phyloP scores from a whole-genome alignment of 2,113 vertebrate genomes.

The Corythaixoides concolor region DNA sequence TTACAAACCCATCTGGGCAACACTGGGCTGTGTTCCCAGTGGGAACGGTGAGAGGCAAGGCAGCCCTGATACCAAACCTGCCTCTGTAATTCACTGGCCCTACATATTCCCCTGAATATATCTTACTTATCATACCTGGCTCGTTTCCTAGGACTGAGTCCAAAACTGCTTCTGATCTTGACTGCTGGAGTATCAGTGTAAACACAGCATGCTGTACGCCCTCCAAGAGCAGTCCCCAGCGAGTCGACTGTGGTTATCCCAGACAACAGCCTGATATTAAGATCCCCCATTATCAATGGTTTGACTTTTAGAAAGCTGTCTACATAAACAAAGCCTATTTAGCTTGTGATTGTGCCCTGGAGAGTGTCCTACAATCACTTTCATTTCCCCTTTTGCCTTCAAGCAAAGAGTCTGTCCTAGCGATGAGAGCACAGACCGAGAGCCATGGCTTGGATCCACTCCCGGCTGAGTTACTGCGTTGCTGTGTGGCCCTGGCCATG shows the following conservation, averaged over 20 bases:
- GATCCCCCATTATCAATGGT: not conserved
- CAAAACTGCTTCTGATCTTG: slow-evolving; percentile 14
- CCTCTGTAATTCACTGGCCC: not conserved
- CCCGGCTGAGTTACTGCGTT: not conserved
- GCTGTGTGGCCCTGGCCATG: not conserved
- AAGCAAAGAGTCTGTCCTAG: not conserved
- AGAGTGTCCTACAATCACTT: slow-evolving; percentile 11
- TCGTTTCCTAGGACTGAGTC: not conserved
- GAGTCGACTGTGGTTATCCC: not conserved
- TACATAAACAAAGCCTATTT: slow-evolving; percentile 29
- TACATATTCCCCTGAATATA: not conserved
- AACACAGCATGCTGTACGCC: not conserved
- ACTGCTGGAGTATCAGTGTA: not conserved
- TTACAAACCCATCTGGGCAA: not conserved
- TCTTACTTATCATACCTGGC: slow-evolving; percentile 32
- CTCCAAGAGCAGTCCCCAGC: slow-evolving; percentile 15
- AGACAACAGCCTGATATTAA: not conserved
- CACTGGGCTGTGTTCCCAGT: not conserved
- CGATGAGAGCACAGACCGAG: not conserved
- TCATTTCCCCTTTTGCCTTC: slow-evolving; percentile 4
- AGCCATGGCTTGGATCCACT: not conserved
- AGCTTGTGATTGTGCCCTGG: slow-evolving; percentile 22
- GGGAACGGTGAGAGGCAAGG: not conserved
- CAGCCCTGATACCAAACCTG: not conserved
- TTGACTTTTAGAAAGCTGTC: slow-evolving; percentile 2